Conservation (phyloP, 2,888 invertebrate species). For the Tortrix viridana region DNA sequence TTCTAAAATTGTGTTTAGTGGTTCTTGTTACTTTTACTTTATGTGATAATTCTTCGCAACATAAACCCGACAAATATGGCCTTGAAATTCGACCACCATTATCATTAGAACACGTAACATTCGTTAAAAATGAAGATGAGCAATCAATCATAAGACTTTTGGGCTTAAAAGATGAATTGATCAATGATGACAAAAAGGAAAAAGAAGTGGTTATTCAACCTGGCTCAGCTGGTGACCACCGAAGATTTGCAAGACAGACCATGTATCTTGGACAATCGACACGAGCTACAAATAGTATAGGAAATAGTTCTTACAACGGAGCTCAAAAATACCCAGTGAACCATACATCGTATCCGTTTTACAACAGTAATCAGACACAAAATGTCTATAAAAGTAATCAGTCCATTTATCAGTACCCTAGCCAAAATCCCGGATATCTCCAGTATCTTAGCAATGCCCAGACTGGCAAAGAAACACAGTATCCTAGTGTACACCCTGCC, state of each 20-base stretch:
- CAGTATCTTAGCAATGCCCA: not conserved
- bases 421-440: slow-evolving; percentile 13
- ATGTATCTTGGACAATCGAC: slow-evolving; percentile 44
- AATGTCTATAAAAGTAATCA: not conserved
- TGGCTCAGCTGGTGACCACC: slow-evolving; percentile 11
- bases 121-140: not conserved
- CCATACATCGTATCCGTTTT: not conserved
- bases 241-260: slow-evolving; percentile 51
- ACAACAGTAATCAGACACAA: not conserved
- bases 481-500: not conserved
- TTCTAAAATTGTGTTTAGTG: slow-evolving; percentile 44
- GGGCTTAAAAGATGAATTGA: not conserved
- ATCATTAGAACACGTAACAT: slow-evolving; percentile 1
- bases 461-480: not conserved
- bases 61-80: not conserved
- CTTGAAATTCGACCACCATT: slow-evolving; percentile 5
- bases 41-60: slow-evolving; percentile 42
- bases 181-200: not conserved
- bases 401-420: slow-evolving; percentile 33
- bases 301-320: not conserved
- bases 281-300: not conserved
- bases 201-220: not conserved
- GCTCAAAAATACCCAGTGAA: slow-evolving; percentile 1
- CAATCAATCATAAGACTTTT: not conserved
- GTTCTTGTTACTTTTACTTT: slow-evolving; percentile 39